Evolutionary conservation across 1,140 invertebrate species (phyloP).

Genomic region (Cyclargus thomasi): DNA sequence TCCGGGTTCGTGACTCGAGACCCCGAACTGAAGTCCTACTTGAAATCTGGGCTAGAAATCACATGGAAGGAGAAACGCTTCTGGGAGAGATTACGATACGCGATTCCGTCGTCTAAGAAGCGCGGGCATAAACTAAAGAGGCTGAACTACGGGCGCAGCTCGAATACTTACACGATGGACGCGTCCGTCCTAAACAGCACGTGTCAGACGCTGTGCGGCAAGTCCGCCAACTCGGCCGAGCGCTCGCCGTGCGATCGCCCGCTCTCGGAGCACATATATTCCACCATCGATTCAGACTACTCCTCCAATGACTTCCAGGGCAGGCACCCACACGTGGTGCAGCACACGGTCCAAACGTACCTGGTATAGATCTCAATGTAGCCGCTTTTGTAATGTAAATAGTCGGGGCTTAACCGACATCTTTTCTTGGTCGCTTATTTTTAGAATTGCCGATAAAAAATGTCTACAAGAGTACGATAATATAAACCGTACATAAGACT

Average conservation of each 20-base stretch:
- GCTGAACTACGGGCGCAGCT: constrained; percentile 76
- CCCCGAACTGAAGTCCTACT: constrained; percentile 89
- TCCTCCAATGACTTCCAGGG: constrained; percentile 64
- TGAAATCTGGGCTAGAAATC: constrained; percentile 90
- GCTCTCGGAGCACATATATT: constrained; percentile 89
- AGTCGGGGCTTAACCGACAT: constrained; percentile 20
- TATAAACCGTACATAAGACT: no score
- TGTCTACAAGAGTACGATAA: no score
- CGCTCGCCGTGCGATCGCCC: constrained; percentile 79
- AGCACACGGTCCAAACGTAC: constrained; percentile 73
- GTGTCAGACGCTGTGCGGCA: constrained; percentile 69
- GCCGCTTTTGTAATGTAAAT: constrained; percentile 59
- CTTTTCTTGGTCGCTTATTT: no score
- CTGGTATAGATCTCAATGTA: constrained; percentile 70
- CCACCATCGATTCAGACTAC: constrained; percentile 89
- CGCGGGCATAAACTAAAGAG: constrained; percentile 79
- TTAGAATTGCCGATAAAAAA: no score
- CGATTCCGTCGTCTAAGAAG: constrained; percentile 83
- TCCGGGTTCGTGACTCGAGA: constrained; percentile 88
- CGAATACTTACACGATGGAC: constrained; percentile 76
- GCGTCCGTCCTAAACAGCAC: constrained; percentile 77
- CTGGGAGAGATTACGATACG: constrained; percentile 92
- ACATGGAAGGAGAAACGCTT: constrained; percentile 92
- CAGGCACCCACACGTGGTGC: constrained; percentile 57
- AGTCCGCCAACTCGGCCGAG: constrained; percentile 61